Percentiles rank a stretch among this genome's conserved stretches.
Evolutionary conservation across 2,113 vertebrate species (phyloP).

Genomic region (Mastomys natalensis): DNA sequence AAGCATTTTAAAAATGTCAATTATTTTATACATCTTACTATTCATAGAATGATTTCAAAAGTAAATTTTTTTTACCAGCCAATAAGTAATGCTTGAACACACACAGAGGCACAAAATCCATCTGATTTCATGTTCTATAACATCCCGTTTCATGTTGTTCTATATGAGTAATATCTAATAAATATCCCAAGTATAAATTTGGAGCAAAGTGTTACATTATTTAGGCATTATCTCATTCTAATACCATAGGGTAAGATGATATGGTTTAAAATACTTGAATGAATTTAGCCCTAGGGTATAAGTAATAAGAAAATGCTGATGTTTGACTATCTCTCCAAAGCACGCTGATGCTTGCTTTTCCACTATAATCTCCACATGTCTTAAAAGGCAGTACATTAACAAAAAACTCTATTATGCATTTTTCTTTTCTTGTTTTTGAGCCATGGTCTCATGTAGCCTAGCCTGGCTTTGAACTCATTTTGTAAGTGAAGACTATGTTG

Average conservation of each 20-base stretch:
- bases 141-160: neutral
- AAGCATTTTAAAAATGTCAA: slow-evolving; percentile 22
- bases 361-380: neutral
- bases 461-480: neutral
- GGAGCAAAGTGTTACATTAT: slow-evolving; percentile 45
- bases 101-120: neutral
- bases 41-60: neutral
- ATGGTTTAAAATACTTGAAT: slow-evolving; percentile 15
- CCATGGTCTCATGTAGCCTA: neutral
- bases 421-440: neutral
- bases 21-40: slow-evolving; percentile 6
- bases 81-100: neutral
- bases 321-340: neutral
- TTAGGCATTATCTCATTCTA: slow-evolving; percentile 35
- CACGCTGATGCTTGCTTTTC: neutral
- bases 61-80: neutral
- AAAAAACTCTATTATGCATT: neutral
- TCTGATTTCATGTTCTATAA: slow-evolving; percentile 21
- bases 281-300: slow-evolving; percentile 13
- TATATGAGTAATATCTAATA: neutral
- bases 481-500: no score
- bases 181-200: slow-evolving; percentile 31
- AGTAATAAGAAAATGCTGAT: slow-evolving; percentile 35
- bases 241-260: neutral
- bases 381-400: neutral